phyloP scores from a whole-genome alignment of 2,113 vertebrate species.

The Eulemur macaco region DNA sequence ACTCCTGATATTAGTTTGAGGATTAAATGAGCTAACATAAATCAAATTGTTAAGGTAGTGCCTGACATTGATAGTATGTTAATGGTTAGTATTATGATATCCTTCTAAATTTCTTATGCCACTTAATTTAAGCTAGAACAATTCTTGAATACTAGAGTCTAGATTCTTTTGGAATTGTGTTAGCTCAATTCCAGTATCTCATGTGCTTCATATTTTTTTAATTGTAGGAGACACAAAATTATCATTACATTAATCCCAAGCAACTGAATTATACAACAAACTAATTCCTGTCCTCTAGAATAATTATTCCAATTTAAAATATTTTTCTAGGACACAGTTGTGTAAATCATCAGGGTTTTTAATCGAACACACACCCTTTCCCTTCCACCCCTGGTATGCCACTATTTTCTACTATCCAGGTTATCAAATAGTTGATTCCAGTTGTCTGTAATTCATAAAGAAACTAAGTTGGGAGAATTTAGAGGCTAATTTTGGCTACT shows the following conservation, averaged over 20 bases:
- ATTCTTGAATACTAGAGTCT: neutral
- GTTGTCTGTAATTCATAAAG: neutral
- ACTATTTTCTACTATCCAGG: neutral
- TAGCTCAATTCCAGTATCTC: neutral
- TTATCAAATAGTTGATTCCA: neutral
- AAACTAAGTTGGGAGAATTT: neutral
- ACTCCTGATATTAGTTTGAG: neutral
- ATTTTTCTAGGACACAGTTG: neutral
- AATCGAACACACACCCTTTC: neutral
- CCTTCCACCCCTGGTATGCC: neutral
- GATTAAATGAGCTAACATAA: neutral
- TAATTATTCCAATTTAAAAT: neutral
- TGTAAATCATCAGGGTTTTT: neutral
- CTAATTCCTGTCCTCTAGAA: neutral
- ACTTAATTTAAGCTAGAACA: neutral
- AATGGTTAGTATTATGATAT: neutral
- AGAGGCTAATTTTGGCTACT: slow-evolving; percentile 14
- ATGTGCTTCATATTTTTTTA: neutral
- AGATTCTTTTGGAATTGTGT: neutral
- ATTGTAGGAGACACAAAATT: neutral
- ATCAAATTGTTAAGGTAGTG: neutral
- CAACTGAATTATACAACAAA: neutral
- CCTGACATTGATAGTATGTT: neutral
- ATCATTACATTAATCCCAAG: neutral
- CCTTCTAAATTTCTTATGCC: neutral